Conservation (phyloP, 2,113 vertebrate species). For the Scalopus aquaticus region DNA sequence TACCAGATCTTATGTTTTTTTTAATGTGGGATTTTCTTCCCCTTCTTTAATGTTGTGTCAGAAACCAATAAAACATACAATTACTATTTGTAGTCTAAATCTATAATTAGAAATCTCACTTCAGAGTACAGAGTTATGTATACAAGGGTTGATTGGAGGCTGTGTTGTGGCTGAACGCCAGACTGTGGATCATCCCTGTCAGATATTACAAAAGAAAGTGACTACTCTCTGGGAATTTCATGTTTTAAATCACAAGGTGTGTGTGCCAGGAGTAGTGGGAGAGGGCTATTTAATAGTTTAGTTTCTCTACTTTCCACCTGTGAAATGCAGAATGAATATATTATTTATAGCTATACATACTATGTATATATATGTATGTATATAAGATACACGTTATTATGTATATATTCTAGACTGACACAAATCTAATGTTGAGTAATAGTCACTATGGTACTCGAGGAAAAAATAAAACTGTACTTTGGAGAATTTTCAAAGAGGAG, state of each 20-base stretch:
- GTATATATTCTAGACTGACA: background rate
- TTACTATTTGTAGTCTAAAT: constrained; percentile 1
- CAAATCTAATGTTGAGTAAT: constrained; percentile 20
- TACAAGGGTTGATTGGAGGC: background rate
- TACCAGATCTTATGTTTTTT: background rate
- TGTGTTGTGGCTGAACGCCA: background rate
- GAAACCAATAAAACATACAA: background rate
- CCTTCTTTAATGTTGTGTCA: constrained; percentile 29
- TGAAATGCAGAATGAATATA: background rate
- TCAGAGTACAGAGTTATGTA: background rate
- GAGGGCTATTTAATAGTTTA: background rate
- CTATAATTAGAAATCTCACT: background rate
- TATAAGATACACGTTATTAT: background rate
- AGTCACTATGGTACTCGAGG: background rate
- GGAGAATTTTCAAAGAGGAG: constrained; percentile 54
- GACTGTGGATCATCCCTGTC: background rate
- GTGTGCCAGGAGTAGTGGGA: background rate
- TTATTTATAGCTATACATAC: background rate
- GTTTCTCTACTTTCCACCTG: background rate
- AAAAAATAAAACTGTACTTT: constrained; percentile 15
- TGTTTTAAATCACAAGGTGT: background rate
- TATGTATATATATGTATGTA: background rate
- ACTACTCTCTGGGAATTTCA: background rate
- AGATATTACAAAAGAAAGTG: background rate
- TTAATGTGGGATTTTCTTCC: constrained; percentile 13